Conservation (phyloP, 1,140 invertebrate genomes). For the Scaptodrosophila lebanonensis region DNA sequence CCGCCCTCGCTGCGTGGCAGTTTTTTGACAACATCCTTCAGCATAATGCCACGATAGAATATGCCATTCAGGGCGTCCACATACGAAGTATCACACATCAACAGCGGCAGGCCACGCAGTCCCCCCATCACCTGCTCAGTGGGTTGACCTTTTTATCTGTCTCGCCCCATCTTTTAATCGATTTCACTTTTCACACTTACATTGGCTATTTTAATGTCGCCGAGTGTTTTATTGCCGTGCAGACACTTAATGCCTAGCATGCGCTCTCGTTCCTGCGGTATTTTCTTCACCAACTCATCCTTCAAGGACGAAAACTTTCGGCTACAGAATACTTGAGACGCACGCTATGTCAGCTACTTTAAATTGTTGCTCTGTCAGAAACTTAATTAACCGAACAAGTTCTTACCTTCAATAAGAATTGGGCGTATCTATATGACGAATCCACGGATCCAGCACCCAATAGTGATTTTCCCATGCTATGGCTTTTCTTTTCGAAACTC, state of each 20-base stretch:
- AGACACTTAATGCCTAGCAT: constrained; percentile 32
- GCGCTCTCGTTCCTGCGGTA: constrained; percentile 17
- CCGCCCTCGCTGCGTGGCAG: constrained; percentile 93
- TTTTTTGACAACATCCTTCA: constrained; percentile 93
- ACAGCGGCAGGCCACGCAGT: constrained; percentile 95
- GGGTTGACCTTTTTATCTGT: background rate
- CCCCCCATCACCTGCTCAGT: constrained; percentile 90
- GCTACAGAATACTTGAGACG: too few species aligned
- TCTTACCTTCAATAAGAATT: too few species aligned
- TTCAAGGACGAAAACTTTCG: too few species aligned
- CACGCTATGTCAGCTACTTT: too few species aligned
- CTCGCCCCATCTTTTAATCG: background rate
- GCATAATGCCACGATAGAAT: constrained; percentile 92
- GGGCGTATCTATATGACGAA: too few species aligned
- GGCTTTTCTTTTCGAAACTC: too few species aligned
- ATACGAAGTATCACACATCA: constrained; percentile 96
- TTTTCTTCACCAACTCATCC: constrained; percentile 22
- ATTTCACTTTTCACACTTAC: too few species aligned
- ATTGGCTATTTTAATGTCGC: constrained; percentile 20
- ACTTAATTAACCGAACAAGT: too few species aligned
- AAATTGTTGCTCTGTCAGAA: too few species aligned
- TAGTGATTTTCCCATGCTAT: too few species aligned
- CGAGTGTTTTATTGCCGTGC: constrained; percentile 26
- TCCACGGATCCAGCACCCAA: too few species aligned
- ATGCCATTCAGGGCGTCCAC: constrained; percentile 96